Evolutionary conservation across 1,140 invertebrate genomes (phyloP), one percentile per base, ranked within the genome.

Genomic region (Saccostrea cuccullata): DNA sequence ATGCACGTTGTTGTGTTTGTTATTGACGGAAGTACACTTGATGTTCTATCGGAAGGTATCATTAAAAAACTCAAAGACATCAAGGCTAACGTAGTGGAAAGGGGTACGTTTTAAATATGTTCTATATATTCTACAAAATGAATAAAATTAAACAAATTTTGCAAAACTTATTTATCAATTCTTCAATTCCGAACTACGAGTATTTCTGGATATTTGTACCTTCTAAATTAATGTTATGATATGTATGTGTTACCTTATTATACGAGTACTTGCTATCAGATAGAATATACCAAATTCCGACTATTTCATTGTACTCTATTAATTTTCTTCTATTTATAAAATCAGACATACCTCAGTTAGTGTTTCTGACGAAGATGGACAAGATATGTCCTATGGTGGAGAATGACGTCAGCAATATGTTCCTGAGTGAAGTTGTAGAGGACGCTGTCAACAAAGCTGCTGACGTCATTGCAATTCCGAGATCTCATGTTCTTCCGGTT

Each of bases 291-390:
- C 1, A n/a, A 9, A 67, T 20, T 20, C 23, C 1, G 20, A 8
- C 23, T 67, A 5, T 23, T 6, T 47, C 47, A 47, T 47, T 47
- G 1, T 6, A 47, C 47, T 47, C 47, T 9, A 3, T 6, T 47
- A 6, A 47, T 47, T 47, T 47, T 47, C 9, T 47, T 9, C 1
- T 47, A 3, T 47, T 77, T 36, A 36, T 30, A 30, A 30, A 30
- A 30, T 4, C 36, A 89, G 89, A 40, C 40, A 40, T 87, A 26
- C 89, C 89, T 55, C 84, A 82, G 20, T 30, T 89, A 20, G 86
- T 89, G 15, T 85, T 89, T 20, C 30, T 87, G 55, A 89, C 89
- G 23, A 89, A 89, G 47, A 67, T 90, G 2, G 90, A 90, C 82
- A 70, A 88, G 9, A 67, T 89, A 4, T 88, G 88, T 84, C 17